These are phyloP conservation scores for Papilio polytes DNA, from an alignment of 1,140 invertebrate species.

Conservation along the genomic window DNA sequence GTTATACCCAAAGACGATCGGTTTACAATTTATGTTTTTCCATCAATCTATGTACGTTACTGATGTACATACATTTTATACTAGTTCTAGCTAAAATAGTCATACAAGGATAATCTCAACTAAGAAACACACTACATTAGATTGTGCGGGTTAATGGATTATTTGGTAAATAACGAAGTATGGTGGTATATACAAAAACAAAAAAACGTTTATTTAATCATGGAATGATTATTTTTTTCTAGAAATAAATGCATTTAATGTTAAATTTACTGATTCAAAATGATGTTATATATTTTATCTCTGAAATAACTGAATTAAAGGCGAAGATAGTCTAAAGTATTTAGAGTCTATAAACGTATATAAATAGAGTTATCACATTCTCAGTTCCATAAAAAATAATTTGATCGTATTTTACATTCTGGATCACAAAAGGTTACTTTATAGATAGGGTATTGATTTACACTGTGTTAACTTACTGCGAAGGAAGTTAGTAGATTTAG, in stretches of 20 bases:
- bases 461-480: constrained; percentile 14
- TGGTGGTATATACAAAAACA: too few species aligned
- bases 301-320: neutral
- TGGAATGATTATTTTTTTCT: neutral
- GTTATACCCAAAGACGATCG: neutral
- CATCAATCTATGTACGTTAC: neutral
- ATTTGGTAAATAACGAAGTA: too few species aligned
- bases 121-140: neutral
- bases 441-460: constrained; percentile 24
- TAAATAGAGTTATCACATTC: neutral
- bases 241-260: neutral
- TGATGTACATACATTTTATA: neutral
- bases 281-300: neutral
- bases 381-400: constrained; percentile 18
- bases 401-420: constrained; percentile 24
- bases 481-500: constrained; percentile 33
- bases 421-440: constrained; percentile 16
- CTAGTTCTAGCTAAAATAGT: neutral
- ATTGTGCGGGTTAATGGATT: neutral
- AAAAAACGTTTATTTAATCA: neutral
- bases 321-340: neutral
- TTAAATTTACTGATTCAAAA: neutral
- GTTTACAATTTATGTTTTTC: neutral
- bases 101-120: neutral
- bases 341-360: neutral